These are phyloP conservation scores for Andrena camellia DNA, from an alignment of 2,888 invertebrate genomes.

Conservation along the genomic window DNA sequence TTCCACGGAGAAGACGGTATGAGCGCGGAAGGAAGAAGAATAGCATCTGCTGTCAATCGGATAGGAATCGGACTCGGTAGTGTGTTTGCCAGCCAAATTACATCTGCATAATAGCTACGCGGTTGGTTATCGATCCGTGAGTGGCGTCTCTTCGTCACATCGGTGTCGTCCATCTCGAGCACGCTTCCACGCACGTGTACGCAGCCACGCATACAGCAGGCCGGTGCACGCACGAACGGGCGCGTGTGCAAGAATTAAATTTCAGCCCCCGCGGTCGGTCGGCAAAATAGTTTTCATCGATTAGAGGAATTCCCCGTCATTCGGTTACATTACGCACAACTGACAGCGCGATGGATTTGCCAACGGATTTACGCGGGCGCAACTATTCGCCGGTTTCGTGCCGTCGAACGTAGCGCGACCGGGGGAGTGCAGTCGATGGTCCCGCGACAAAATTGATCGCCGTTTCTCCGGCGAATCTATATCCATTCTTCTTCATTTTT, in stretches of 20 bases:
- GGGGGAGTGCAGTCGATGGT: conserved; percentile 39
- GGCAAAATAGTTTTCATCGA: conserved; percentile 72
- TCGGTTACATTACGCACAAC: conserved; percentile 54
- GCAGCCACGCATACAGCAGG: conserved; percentile 41
- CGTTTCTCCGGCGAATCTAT: conserved; percentile 46
- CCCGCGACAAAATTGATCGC: conserved; percentile 60
- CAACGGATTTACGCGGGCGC: conserved; percentile 55
- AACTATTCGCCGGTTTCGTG: conserved; percentile 31
- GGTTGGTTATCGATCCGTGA: conserved; percentile 80
- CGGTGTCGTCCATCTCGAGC: conserved; percentile 70
- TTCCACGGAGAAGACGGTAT: conserved; percentile 45
- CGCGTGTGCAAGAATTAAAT: conserved; percentile 71
- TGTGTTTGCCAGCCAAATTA: conserved; percentile 82
- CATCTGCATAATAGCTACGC: conserved; percentile 82
- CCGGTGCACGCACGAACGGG: conserved; percentile 5
- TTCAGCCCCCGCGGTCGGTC: conserved; percentile 56
- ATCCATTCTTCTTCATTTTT: conserved; percentile 33
- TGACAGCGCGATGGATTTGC: conserved; percentile 58
- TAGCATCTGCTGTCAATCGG: conserved; percentile 72
- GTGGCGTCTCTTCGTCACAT: conserved; percentile 78
- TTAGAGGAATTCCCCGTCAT: conserved; percentile 63
- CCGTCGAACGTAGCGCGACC: conserved; percentile 17
- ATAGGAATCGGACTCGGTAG: conserved; percentile 73
- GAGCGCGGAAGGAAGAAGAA: conserved; percentile 69
- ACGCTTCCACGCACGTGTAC: conserved; percentile 18